These are phyloP conservation scores for Dicyrtoma fusca DNA, from an alignment of 2,888 invertebrate species.

Conservation along the genomic window DNA sequence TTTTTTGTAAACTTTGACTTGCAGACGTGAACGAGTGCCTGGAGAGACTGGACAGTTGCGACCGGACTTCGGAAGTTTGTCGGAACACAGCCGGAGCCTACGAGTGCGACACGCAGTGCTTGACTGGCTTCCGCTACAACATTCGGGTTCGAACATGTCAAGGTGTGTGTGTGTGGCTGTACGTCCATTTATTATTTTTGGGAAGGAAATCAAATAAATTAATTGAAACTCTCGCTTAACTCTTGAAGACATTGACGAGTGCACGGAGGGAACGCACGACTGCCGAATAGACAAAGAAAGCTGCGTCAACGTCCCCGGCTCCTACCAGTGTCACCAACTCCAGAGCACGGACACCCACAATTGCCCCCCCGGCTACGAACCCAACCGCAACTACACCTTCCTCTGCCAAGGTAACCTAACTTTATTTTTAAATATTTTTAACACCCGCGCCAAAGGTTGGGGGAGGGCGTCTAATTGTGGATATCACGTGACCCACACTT, in stretches of 20 bases:
- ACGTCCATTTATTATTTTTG: too few species aligned
- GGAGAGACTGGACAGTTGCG: conserved; percentile 63
- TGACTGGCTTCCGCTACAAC: conserved; percentile 51
- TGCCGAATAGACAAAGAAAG: conserved; percentile 53
- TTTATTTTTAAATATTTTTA: too few species aligned
- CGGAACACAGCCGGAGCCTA: conserved; percentile 62
- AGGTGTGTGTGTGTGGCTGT: too few species aligned
- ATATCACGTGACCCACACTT: too few species aligned
- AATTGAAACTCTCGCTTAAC: too few species aligned
- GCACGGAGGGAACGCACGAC: conserved; percentile 58
- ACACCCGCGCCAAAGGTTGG: too few species aligned
- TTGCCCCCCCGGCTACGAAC: conserved; percentile 58
- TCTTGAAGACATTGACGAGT: conserved; percentile 60
- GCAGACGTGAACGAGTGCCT: conserved; percentile 73
- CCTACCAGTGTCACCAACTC: conserved; percentile 57
- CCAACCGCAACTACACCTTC: conserved; percentile 56
- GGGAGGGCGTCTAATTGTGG: too few species aligned
- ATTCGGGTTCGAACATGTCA: conserved; percentile 50
- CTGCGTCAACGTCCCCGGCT: conserved; percentile 54
- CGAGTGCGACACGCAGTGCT: conserved; percentile 59
- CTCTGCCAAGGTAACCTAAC: conserved; percentile 54
- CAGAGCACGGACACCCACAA: conserved; percentile 44
- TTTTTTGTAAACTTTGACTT: conserved; percentile 5
- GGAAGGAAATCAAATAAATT: too few species aligned
- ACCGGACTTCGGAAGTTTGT: conserved; percentile 58